Percentiles rank a stretch among this genome's conserved stretches.
Evolutionary conservation across 2,113 vertebrate genomes (phyloP).

Genomic region (Pipa parva): DNA sequence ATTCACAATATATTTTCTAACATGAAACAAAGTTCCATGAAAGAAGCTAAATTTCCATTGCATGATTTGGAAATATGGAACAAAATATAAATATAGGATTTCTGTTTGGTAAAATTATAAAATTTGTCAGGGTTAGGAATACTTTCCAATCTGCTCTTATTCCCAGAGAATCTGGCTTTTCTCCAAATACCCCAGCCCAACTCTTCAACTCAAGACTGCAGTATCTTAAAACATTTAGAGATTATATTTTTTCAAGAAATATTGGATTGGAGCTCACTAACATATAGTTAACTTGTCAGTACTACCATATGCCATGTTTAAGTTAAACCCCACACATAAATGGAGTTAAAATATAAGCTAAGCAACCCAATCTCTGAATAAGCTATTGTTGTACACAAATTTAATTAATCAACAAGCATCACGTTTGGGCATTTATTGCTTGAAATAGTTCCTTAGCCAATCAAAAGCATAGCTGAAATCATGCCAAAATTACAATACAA

Average conservation of each 20-base stretch:
- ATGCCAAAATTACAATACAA: slow-evolving; percentile 13
- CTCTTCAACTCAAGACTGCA: too few relatives aligned
- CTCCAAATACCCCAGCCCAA: too few relatives aligned
- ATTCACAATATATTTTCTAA: too few relatives aligned
- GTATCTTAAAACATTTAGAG: not conserved
- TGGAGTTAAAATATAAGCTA: not conserved
- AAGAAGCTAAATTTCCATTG: too few relatives aligned
- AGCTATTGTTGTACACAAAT: slow-evolving; percentile 10
- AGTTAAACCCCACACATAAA: not conserved
- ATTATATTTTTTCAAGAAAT: not conserved
- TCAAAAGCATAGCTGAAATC: slow-evolving; percentile 4
- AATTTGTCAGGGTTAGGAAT: too few relatives aligned
- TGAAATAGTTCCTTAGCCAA: slow-evolving; percentile 10
- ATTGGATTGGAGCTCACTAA: not conserved
- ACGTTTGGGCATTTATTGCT: slow-evolving; percentile 14
- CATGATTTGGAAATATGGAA: too few relatives aligned
- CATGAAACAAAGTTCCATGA: too few relatives aligned
- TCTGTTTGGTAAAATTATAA: too few relatives aligned
- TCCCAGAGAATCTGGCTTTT: too few relatives aligned
- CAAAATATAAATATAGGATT: too few relatives aligned
- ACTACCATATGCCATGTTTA: not conserved
- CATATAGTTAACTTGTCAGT: not conserved
- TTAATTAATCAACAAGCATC: slow-evolving; percentile 15
- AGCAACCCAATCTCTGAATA: not conserved
- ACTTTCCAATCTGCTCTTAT: too few relatives aligned